Evolutionary conservation across 2,888 invertebrate genomes (phyloP).

Genomic region (Monopis laevigella): DNA sequence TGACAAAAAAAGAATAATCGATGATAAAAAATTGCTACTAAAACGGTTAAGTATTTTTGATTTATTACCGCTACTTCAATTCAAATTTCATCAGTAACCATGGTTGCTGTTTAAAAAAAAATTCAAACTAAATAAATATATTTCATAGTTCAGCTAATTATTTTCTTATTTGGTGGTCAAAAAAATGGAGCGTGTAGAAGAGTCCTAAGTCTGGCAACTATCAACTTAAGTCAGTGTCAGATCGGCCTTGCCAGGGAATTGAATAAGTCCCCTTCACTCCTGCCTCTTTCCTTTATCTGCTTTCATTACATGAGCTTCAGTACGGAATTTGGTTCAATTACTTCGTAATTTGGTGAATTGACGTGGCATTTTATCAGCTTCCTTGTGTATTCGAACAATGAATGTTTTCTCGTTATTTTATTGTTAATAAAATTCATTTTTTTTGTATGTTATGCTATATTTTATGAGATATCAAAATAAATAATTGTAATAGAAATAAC

Average conservation of each 20-base stretch:
- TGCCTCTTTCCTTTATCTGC: constrained; percentile 44
- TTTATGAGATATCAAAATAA: neutral
- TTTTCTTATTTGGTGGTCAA: too few species aligned
- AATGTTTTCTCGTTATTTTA: constrained; percentile 3
- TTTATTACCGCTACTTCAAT: too few species aligned
- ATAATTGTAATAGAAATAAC: neutral
- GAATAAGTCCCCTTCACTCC: constrained; percentile 39
- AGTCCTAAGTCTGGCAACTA: too few species aligned
- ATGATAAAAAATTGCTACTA: too few species aligned
- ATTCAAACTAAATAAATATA: too few species aligned
- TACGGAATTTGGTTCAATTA: constrained; percentile 57
- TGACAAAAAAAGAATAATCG: too few species aligned
- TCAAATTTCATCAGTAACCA: too few species aligned
- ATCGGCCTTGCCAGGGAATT: constrained; percentile 44
- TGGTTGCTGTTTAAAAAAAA: too few species aligned
- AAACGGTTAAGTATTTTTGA: too few species aligned
- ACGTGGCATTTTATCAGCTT: constrained; percentile 55
- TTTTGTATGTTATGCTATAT: neutral
- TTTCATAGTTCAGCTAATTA: too few species aligned
- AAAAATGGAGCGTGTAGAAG: too few species aligned
- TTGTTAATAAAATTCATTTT: constrained; percentile 3
- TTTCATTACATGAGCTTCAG: constrained; percentile 58
- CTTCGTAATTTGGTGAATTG: constrained; percentile 54
- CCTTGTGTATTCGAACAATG: constrained; percentile 19
- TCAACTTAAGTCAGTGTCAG: constrained; percentile 56